Evolutionary conservation across 2,888 invertebrate species (phyloP).

Genomic region (Junonia oenone): DNA sequence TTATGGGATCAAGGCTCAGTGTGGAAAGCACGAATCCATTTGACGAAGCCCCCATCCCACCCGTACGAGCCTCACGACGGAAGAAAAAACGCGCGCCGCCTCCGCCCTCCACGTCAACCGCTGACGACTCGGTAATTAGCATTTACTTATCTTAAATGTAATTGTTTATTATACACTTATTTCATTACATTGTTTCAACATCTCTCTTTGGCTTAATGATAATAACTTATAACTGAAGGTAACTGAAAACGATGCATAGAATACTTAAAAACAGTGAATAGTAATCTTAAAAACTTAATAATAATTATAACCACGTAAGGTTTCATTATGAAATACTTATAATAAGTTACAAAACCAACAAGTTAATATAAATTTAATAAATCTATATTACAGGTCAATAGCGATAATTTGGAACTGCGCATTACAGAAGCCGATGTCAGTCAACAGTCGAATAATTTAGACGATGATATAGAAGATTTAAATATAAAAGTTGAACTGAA

Average conservation of each 20-base stretch:
- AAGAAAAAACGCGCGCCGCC: slow-evolving; percentile 83
- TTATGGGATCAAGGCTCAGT: slow-evolving; percentile 78
- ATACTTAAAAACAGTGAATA: no score
- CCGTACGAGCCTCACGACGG: slow-evolving; percentile 74
- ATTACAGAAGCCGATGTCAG: slow-evolving; percentile 45
- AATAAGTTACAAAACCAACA: no score
- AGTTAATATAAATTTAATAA: neutral
- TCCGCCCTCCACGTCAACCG: slow-evolving; percentile 59
- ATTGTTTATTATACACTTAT: no score
- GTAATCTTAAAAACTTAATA: no score
- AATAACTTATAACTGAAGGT: no score
- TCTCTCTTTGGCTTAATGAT: no score
- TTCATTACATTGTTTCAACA: no score
- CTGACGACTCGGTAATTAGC: slow-evolving; percentile 47
- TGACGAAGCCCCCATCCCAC: slow-evolving; percentile 68
- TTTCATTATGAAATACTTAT: no score
- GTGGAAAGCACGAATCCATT: slow-evolving; percentile 81
- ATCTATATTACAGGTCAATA: slow-evolving; percentile 47
- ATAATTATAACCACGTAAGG: no score
- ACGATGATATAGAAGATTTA: slow-evolving; percentile 56
- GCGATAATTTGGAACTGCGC: slow-evolving; percentile 48
- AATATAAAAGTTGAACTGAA: slow-evolving; percentile 66
- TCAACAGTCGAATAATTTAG: slow-evolving; percentile 40
- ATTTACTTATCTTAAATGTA: neutral
- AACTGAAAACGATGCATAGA: no score